Evolutionary conservation across 2,113 vertebrate genomes (phyloP).

Genomic region (Leuciscus idus): DNA sequence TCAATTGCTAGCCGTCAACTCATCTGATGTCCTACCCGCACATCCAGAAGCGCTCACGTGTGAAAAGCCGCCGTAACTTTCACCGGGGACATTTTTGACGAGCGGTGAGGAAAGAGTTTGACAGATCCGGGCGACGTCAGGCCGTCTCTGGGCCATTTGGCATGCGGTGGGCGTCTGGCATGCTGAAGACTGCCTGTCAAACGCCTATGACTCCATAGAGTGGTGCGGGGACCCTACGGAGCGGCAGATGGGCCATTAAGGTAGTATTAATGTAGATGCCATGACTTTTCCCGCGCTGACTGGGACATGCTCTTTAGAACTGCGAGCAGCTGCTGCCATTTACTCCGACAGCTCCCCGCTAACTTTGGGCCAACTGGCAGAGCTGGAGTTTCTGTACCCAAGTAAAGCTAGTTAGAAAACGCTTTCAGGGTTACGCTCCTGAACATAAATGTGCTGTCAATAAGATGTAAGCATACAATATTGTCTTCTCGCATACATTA

Average conservation of each 20-base stretch:
- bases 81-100: constrained; percentile 76
- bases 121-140: constrained; percentile 96
- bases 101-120: constrained; percentile 91
- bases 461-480: constrained; percentile 19
- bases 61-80: constrained; percentile 76
- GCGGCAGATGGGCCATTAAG: constrained; percentile 99
- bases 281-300: constrained; percentile 99
- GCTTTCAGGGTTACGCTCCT: constrained; percentile 41
- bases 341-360: constrained; percentile 99
- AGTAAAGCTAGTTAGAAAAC: constrained; percentile 69
- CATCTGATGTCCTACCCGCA: constrained; percentile 62
- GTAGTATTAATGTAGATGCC: constrained; percentile 99
- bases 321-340: constrained; percentile 99
- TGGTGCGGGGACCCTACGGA: constrained; percentile 98
- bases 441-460: constrained; percentile 27
- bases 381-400: constrained; percentile 90
- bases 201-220: constrained; percentile 99
- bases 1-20: constrained; percentile 58
- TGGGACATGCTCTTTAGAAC: constrained; percentile 99
- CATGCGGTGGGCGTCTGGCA: constrained; percentile 95
- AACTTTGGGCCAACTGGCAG: constrained; percentile 99
- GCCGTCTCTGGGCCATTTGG: constrained; percentile 98
- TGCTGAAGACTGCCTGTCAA: constrained; percentile 99
- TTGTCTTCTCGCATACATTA: constrained; percentile 15
- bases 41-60: constrained; percentile 85